These are phyloP conservation scores for Himalopsyche kuldschensis DNA, from an alignment of 2,888 invertebrate genomes.

Conservation along the genomic window DNA sequence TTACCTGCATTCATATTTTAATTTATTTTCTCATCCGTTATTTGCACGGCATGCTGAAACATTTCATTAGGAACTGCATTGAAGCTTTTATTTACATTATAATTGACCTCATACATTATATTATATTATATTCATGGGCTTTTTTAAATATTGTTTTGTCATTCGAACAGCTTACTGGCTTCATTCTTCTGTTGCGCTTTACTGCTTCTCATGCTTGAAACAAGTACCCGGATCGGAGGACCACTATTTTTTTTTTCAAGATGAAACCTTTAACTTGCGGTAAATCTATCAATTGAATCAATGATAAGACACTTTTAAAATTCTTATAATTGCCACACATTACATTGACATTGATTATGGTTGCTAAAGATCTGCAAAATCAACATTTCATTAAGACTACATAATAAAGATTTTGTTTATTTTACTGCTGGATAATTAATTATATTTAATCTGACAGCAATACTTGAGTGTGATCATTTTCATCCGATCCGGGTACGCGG, in stretches of 20 bases:
- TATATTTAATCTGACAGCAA: too few relatives aligned
- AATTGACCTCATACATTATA: background rate
- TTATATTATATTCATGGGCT: background rate
- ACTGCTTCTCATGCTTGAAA: conserved; percentile 1
- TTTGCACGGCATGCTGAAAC: background rate
- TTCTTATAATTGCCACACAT: too few relatives aligned
- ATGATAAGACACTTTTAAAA: too few relatives aligned
- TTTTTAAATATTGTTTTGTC: background rate
- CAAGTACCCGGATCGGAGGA: background rate
- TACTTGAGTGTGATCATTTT: too few relatives aligned
- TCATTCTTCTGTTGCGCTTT: background rate
- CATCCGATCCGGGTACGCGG: background rate
- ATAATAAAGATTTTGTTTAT: too few relatives aligned
- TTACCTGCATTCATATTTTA: background rate
- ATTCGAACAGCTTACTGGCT: background rate
- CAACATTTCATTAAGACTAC: too few relatives aligned
- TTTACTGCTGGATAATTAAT: too few relatives aligned
- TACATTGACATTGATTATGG: too few relatives aligned
- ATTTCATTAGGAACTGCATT: background rate
- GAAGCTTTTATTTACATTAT: background rate
- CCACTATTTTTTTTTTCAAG: background rate
- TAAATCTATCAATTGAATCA: too few relatives aligned
- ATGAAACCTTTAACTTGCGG: too few relatives aligned
- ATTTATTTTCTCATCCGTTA: background rate
- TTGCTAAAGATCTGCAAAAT: too few relatives aligned